Conservation (phyloP, 2,113 vertebrate genomes). For the Tautogolabrus adspersus region DNA sequence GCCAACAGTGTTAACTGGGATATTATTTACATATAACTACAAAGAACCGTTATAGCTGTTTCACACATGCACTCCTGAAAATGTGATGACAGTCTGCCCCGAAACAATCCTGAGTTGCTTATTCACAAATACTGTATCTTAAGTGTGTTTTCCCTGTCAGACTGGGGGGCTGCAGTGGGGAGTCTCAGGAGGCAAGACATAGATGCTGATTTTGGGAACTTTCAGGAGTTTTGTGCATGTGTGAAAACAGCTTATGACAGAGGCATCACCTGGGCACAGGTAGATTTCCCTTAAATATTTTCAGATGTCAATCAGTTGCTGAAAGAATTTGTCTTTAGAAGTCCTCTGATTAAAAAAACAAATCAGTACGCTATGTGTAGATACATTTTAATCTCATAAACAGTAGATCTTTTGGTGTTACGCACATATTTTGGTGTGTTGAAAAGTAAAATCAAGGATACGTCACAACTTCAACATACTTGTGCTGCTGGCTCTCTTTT, state of each 20-base stretch:
- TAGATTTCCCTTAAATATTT: neutral
- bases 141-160: too few species aligned
- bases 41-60: neutral
- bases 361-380: too few species aligned
- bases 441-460: neutral
- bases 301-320: neutral
- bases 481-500: slow-evolving; percentile 49
- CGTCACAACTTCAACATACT: slow-evolving; percentile 44
- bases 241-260: neutral
- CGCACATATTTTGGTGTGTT: neutral
- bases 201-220: too few species aligned
- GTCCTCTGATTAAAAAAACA: neutral
- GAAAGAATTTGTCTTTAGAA: neutral
- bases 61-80: too few species aligned
- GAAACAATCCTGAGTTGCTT: too few species aligned
- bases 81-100: too few species aligned
- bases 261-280: neutral
- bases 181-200: too few species aligned
- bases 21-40: neutral
- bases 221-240: too few species aligned
- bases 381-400: neutral
- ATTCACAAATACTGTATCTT: too few species aligned
- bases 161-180: too few species aligned
- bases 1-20: neutral
- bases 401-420: neutral